Evolutionary conservation across 2,888 invertebrate species (phyloP).

Genomic region (Rambutsinella grinnellia): DNA sequence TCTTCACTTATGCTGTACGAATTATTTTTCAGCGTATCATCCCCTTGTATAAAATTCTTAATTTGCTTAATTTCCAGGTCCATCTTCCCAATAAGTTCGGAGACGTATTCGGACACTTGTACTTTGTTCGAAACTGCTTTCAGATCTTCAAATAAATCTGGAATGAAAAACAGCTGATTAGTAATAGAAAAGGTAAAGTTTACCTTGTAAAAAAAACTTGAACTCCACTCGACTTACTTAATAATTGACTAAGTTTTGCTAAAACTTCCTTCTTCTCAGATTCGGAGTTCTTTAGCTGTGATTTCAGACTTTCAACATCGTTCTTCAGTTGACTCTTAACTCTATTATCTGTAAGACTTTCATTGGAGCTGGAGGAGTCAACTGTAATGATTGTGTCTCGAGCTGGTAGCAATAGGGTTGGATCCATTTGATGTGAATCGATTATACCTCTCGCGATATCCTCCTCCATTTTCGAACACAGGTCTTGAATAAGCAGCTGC

Average conservation of each 20-base stretch:
- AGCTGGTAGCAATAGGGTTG: constrained; percentile 27
- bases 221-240: constrained; percentile 68
- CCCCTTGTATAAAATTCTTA: constrained; percentile 62
- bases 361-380: constrained; percentile 40
- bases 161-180: background rate
- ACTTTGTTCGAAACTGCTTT: constrained; percentile 66
- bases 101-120: constrained; percentile 64
- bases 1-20: constrained; percentile 62
- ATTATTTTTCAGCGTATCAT: constrained; percentile 59
- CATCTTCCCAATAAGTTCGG: constrained; percentile 64
- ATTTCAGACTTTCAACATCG: constrained; percentile 25
- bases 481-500: constrained; percentile 68
- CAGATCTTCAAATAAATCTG: constrained; percentile 65
- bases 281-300: constrained; percentile 68
- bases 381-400: constrained; percentile 39
- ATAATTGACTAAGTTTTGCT: constrained; percentile 69
- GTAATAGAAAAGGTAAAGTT: background rate
- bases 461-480: constrained; percentile 60
- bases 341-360: constrained; percentile 49
- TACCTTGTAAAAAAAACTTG: background rate
- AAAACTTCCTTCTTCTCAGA: constrained; percentile 69
- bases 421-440: constrained; percentile 52
- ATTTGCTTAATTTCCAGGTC: constrained; percentile 64
- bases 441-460: constrained; percentile 58
- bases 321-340: no score